Percentiles rank a stretch among this genome's conserved stretches.
phyloP scores from a whole-genome alignment of 1,140 invertebrate species.

The Latrodectus geometricus region DNA sequence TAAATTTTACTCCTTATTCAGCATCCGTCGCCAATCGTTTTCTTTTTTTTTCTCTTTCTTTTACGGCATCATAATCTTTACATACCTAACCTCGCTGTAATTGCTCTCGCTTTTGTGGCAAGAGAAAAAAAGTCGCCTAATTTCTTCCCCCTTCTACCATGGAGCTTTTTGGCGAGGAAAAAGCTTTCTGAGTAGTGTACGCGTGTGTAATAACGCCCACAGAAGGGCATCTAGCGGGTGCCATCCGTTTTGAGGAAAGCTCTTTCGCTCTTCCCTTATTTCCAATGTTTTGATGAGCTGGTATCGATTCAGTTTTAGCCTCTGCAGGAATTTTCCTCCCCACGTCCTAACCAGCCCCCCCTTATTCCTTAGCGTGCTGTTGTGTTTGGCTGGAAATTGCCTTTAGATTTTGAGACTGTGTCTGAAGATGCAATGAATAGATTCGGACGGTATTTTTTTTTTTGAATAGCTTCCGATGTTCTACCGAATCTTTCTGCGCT shows the following conservation, averaged over 20 bases:
- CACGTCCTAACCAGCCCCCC: not conserved
- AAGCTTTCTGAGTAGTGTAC: not conserved
- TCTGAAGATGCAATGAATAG: not conserved
- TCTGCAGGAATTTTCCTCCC: constrained; percentile 11
- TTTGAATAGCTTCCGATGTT: not conserved
- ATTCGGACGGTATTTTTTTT: not conserved
- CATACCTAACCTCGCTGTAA: not conserved
- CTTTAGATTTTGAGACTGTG: not conserved
- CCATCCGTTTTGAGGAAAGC: constrained; percentile 24
- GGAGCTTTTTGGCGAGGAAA: not conserved
- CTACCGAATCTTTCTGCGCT: not conserved
- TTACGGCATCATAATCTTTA: not conserved
- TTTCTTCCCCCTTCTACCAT: constrained; percentile 6
- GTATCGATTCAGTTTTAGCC: constrained; percentile 54
- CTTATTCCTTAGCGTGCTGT: constrained; percentile 1
- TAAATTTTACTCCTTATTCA: too few relatives aligned
- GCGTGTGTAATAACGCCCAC: constrained; percentile 9
- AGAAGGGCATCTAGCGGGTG: constrained; percentile 26
- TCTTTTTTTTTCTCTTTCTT: not conserved
- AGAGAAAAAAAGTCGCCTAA: constrained; percentile 20
- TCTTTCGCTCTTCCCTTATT: constrained; percentile 3
- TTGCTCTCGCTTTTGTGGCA: constrained; percentile 16
- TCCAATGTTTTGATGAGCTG: constrained; percentile 53
- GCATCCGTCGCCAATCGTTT: not conserved
- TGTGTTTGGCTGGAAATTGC: constrained; percentile 22